Evolutionary conservation across 2,113 vertebrate genomes (phyloP).

Genomic region (Tetrax tetrax): DNA sequence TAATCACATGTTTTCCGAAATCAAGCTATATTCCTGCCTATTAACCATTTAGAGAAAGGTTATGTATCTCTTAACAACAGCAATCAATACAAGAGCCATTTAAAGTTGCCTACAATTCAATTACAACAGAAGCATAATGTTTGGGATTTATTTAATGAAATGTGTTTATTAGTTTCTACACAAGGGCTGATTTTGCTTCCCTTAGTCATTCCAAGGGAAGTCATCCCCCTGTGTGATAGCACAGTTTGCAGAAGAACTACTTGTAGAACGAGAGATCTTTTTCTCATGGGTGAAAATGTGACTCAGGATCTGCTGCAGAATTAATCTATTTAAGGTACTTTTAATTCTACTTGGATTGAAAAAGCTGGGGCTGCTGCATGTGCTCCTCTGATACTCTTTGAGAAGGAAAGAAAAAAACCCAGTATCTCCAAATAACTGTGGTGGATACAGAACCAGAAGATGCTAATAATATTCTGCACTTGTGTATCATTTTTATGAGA

Average conservation of each 20-base stretch:
- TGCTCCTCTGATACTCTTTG: background rate
- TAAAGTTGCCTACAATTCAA: background rate
- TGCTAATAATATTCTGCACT: background rate
- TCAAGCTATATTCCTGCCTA: background rate
- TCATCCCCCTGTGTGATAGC: background rate
- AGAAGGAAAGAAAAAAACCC: background rate
- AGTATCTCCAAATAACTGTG: background rate
- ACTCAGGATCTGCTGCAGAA: background rate
- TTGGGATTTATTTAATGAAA: background rate
- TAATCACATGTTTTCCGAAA: background rate
- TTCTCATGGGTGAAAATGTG: background rate
- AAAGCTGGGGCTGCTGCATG: background rate
- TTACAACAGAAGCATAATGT: background rate
- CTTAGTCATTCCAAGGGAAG: background rate
- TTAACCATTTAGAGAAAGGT: background rate
- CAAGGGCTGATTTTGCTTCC: background rate
- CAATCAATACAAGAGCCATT: background rate
- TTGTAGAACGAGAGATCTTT: background rate
- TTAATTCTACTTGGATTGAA: background rate
- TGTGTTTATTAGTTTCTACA: background rate
- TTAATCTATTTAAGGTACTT: background rate
- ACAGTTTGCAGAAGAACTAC: background rate
- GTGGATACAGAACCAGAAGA: background rate
- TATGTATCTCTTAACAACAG: background rate
- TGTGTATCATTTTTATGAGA: background rate